Conservation (phyloP, 2,888 invertebrate species). For the Leucophenga montana region DNA sequence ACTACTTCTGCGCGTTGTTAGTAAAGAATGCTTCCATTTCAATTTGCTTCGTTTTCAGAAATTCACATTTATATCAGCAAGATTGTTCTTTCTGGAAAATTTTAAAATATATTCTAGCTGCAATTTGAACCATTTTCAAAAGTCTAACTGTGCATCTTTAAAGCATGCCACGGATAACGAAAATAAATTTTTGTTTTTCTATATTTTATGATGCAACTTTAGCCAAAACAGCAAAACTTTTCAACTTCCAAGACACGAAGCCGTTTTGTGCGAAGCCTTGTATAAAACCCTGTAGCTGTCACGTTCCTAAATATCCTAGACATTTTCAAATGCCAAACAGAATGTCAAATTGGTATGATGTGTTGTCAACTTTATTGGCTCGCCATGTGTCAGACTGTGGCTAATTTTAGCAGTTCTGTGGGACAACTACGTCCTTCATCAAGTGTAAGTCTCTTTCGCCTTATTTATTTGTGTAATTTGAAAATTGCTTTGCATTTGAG, state of each 20-base stretch:
- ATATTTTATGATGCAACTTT: no score
- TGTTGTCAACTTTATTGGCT: slow-evolving; percentile 62
- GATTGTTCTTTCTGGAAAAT: no score
- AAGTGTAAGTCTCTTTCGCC: neutral
- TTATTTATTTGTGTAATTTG: neutral
- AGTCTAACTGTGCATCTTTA: no score
- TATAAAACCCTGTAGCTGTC: slow-evolving; percentile 38
- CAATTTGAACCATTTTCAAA: no score
- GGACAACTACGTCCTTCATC: neutral
- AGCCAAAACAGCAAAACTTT: neutral
- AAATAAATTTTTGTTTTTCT: no score
- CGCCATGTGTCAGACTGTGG: slow-evolving; percentile 16
- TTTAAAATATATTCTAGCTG: no score
- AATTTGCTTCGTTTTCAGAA: no score
- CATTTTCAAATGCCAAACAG: neutral
- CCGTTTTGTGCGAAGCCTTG: neutral
- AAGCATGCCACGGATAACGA: no score
- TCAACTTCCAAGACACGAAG: neutral
- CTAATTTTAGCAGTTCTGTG: neutral
- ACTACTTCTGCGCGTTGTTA: no score
- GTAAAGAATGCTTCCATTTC: no score
- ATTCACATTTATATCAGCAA: no score
- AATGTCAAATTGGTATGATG: slow-evolving; percentile 18
- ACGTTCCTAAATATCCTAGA: slow-evolving; percentile 47
- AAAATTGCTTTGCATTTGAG: neutral